phyloP scores from a whole-genome alignment of 2,888 invertebrate species.

The Amblyjoppa fuscipennis region DNA sequence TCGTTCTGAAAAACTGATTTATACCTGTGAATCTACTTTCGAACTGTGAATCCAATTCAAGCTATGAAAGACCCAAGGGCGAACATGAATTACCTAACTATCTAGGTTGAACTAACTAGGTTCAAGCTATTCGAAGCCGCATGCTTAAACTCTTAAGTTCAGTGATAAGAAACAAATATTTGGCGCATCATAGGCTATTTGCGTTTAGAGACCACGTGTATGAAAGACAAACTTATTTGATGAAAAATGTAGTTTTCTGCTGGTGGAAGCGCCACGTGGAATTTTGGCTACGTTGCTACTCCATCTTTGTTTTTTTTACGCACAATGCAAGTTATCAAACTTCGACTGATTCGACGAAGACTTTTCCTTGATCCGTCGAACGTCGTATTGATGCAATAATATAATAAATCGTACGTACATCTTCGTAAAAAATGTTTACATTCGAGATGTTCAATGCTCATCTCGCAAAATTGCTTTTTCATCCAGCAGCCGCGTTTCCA shows the following conservation, averaged over 20 bases:
- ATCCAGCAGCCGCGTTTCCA: neutral
- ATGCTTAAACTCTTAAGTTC: neutral
- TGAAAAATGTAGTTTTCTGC: neutral
- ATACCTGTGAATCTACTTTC: neutral
- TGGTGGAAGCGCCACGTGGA: too few relatives aligned
- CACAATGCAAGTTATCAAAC: neutral
- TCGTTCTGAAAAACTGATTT: constrained; percentile 10
- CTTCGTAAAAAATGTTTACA: neutral
- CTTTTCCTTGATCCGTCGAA: too few relatives aligned
- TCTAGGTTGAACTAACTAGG: too few relatives aligned
- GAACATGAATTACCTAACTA: too few relatives aligned
- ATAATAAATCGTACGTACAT: neutral
- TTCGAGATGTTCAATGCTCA: neutral
- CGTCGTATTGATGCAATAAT: neutral
- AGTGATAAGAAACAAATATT: neutral
- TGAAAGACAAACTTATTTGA: neutral
- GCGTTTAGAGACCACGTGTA: neutral
- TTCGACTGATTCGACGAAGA: neutral
- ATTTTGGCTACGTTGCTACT: neutral
- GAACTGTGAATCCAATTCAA: too few relatives aligned
- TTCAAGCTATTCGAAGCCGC: neutral
- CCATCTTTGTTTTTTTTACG: neutral
- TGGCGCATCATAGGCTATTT: neutral
- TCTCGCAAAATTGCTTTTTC: neutral
- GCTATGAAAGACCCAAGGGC: too few relatives aligned